These are phyloP conservation scores for Heterocephalus glaber DNA, from an alignment of 2,113 vertebrate species.

Conservation along the genomic window DNA sequence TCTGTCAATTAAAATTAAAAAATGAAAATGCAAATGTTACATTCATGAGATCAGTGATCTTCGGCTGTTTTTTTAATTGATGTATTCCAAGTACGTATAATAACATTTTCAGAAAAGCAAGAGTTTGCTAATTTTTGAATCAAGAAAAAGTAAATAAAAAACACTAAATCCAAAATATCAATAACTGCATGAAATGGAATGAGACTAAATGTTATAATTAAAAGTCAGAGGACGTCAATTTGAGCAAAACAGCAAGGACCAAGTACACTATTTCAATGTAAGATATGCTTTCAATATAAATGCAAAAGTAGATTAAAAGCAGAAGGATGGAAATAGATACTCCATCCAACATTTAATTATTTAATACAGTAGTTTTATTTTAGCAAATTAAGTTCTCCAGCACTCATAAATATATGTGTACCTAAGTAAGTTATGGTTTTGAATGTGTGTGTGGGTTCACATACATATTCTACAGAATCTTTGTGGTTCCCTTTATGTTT, in stretches of 20 bases:
- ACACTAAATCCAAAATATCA: neutral
- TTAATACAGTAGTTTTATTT: neutral
- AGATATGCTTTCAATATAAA: neutral
- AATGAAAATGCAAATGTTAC: neutral
- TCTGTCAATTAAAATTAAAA: neutral
- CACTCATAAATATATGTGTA: neutral
- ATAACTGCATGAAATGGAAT: too few relatives aligned
- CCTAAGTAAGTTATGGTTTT: accelerated
- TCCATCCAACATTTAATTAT: neutral
- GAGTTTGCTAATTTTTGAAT: neutral
- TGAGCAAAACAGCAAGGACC: neutral
- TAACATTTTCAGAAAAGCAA: neutral
- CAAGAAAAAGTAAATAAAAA: neutral
- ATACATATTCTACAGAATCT: neutral
- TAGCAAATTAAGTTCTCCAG: neutral
- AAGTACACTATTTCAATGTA: neutral
- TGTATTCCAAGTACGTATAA: neutral
- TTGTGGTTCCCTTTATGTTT: neutral
- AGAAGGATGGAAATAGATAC: neutral
- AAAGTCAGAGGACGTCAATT: neutral
- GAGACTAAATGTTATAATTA: neutral
- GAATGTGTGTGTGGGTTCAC: neutral
- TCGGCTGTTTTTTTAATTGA: too few relatives aligned
- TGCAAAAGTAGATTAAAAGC: neutral
- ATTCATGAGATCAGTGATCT: neutral